A percentile compares a stretch with the other conserved stretches of the same genome.
Conservation (phyloP, 2,113 vertebrate species). For the Muntiacus muntjak region DNA sequence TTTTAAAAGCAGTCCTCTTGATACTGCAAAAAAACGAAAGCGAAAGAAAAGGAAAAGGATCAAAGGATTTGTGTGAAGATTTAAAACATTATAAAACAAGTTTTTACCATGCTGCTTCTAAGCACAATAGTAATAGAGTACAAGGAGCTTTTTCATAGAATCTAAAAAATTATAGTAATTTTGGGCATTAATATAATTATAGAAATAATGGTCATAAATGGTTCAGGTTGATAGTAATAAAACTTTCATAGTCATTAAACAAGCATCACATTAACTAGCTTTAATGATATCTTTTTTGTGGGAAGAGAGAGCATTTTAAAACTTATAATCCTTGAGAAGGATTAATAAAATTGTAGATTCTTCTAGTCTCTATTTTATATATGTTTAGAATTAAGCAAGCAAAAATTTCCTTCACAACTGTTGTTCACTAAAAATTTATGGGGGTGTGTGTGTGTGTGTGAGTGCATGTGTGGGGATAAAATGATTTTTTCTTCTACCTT, state of each 20-base stretch:
- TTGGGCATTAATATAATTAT: neutral
- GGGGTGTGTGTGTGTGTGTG: neutral
- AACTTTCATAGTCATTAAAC: neutral
- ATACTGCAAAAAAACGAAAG: constrained; percentile 80
- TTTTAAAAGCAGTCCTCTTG: constrained; percentile 94
- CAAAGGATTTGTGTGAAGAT: neutral
- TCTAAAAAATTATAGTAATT: neutral
- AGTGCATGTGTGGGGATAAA: neutral
- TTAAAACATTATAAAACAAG: neutral
- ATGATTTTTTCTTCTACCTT: neutral
- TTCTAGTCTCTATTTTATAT: neutral
- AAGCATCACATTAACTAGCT: neutral
- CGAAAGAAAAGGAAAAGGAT: neutral
- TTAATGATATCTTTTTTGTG: neutral
- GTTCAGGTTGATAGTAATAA: neutral
- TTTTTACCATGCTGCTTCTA: neutral
- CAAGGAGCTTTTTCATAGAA: neutral
- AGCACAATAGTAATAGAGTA: neutral
- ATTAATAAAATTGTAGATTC: neutral
- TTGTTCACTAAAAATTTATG: neutral
- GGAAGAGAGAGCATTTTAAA: constrained; percentile 12
- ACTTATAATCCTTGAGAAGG: neutral
- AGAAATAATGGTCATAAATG: neutral
- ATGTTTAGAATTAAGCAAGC: neutral
- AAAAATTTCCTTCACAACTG: neutral